Percentiles rank a stretch among this genome's conserved stretches.
These are phyloP conservation scores for Sorex fumeus DNA, from an alignment of 2,113 vertebrate species.

Conservation along the genomic window DNA sequence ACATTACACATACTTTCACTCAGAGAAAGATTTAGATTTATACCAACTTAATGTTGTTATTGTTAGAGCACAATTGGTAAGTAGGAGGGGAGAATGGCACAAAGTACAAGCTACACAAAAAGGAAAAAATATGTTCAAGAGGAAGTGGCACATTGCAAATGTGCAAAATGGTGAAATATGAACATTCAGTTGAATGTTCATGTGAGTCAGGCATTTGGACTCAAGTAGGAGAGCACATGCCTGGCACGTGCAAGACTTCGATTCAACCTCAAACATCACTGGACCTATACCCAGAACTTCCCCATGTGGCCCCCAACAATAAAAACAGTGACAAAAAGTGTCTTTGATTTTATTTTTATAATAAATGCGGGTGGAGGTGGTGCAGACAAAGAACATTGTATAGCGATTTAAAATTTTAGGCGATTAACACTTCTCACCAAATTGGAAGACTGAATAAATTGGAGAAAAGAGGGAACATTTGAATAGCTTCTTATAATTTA, in stretches of 20 bases:
- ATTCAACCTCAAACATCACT: too few relatives aligned
- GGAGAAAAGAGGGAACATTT: slow-evolving; percentile 24
- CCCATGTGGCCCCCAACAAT: too few relatives aligned
- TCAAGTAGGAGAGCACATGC: too few relatives aligned
- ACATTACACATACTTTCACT: not conserved
- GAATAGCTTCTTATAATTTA: slow-evolving; percentile 2
- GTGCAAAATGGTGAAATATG: slow-evolving; percentile 6
- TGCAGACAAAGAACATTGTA: slow-evolving; percentile 27
- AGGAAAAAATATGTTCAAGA: not conserved
- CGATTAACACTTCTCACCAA: not conserved
- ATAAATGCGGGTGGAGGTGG: too few relatives aligned
- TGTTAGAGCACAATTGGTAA: not conserved
- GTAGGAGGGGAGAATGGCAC: not conserved
- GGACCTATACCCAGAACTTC: too few relatives aligned
- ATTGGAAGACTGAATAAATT: slow-evolving; percentile 7
- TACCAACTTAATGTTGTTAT: not conserved
- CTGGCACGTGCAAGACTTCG: too few relatives aligned
- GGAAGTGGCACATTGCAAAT: slow-evolving; percentile 31
- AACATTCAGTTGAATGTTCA: too few relatives aligned
- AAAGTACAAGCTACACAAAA: not conserved
- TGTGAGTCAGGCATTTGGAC: too few relatives aligned
- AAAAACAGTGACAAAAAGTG: not conserved
- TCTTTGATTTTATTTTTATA: slow-evolving; percentile 53
- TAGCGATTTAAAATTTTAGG: slow-evolving; percentile 5
- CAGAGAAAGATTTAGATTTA: slow-evolving; percentile 27